Percentiles rank a stretch among this genome's conserved stretches.
phyloP scores from a whole-genome alignment of 1,140 invertebrate species.

The Leptestheria dahalacensis region DNA sequence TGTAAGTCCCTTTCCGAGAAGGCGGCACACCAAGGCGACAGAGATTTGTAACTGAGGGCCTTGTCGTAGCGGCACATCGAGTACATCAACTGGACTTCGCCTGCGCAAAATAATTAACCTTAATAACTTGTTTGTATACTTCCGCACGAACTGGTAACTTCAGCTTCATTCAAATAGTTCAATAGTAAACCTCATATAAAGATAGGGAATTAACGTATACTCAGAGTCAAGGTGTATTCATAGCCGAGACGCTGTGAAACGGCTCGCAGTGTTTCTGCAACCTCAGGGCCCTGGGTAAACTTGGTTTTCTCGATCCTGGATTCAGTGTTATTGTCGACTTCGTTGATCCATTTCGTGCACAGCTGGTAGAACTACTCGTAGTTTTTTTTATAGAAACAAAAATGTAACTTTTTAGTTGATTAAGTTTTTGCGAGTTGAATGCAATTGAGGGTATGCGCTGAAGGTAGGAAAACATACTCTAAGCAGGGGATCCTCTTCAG shows the following conservation, averaged over 20 bases:
- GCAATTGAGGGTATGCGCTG: no score
- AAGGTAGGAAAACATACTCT: slow-evolving; percentile 14
- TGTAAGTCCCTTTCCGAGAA: slow-evolving; percentile 37
- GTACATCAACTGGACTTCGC: slow-evolving; percentile 46
- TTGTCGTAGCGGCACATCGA: slow-evolving; percentile 62
- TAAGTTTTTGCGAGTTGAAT: no score
- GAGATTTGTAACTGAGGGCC: slow-evolving; percentile 43
- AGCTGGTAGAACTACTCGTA: slow-evolving; percentile 58
- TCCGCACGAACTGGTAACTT: no score
- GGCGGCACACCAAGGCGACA: slow-evolving; percentile 52
- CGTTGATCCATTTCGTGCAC: slow-evolving; percentile 51
- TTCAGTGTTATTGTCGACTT: slow-evolving; percentile 56
- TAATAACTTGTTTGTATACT: no score
- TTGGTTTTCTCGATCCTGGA: slow-evolving; percentile 43
- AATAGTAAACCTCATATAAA: background rate
- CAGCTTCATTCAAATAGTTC: slow-evolving; percentile 20
- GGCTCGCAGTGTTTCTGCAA: slow-evolving; percentile 40
- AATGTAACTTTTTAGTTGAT: background rate
- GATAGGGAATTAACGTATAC: no score
- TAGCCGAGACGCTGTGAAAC: slow-evolving; percentile 45
- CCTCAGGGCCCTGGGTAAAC: slow-evolving; percentile 42
- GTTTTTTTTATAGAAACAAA: background rate
- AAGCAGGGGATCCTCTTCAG: slow-evolving; percentile 23
- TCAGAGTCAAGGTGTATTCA: slow-evolving; percentile 32
- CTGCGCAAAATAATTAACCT: no score